Percentiles rank a stretch among this genome's conserved stretches.
These are phyloP conservation scores for Nebria brevicollis DNA, from an alignment of 2,888 invertebrate genomes.

Conservation along the genomic window DNA sequence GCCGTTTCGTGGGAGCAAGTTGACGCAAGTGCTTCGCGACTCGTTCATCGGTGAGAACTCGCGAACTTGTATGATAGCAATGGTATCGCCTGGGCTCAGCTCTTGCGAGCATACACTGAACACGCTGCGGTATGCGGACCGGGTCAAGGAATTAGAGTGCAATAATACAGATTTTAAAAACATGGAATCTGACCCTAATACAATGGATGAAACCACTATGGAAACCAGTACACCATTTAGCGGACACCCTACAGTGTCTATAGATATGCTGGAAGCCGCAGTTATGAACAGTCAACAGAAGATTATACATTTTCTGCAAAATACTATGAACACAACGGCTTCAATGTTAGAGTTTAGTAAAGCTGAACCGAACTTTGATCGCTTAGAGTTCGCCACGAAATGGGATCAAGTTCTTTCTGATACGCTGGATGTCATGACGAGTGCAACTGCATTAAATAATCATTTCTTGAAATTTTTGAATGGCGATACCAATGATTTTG, in stretches of 20 bases:
- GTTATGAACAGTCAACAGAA: constrained; percentile 34
- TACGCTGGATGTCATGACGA: constrained; percentile 21
- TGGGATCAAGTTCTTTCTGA: constrained; percentile 28
- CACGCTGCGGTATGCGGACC: constrained; percentile 96
- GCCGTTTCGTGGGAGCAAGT: constrained; percentile 96
- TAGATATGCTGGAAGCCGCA: constrained; percentile 66
- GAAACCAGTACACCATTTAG: not conserved
- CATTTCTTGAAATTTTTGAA: constrained; percentile 34
- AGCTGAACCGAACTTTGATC: constrained; percentile 20
- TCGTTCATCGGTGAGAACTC: constrained; percentile 99
- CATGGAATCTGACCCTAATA: constrained; percentile 57
- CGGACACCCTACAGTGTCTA: not conserved
- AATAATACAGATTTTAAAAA: not conserved
- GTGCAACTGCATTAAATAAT: constrained; percentile 23
- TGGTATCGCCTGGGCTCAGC: constrained; percentile 96
- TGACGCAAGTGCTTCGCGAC: constrained; percentile 95
- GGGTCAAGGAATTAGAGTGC: constrained; percentile 90
- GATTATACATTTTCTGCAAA: constrained; percentile 30
- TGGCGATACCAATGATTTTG: constrained; percentile 19
- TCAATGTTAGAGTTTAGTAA: constrained; percentile 20
- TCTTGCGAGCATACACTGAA: constrained; percentile 98
- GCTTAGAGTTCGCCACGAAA: constrained; percentile 23
- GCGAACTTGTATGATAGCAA: constrained; percentile 99
- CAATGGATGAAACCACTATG: not conserved
- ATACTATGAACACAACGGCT: constrained; percentile 29